Evolutionary conservation across 2,888 invertebrate genomes (phyloP).

Genomic region (Tinea semifulvella): DNA sequence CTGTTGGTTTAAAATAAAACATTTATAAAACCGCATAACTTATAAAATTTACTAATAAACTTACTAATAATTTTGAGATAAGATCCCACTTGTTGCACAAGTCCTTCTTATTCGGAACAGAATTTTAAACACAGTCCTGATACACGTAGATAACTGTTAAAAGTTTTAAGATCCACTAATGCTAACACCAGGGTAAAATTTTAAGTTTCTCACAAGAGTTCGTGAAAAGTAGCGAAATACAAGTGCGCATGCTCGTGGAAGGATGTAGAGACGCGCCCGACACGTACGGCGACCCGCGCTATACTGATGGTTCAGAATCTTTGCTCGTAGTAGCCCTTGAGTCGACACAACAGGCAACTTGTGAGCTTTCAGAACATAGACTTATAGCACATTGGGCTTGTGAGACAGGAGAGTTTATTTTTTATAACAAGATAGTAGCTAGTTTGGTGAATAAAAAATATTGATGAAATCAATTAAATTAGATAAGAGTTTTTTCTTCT

Average conservation of each 20-base stretch:
- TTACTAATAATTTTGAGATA: constrained; percentile 25
- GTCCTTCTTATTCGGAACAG: constrained; percentile 11
- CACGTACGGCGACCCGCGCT: constrained; percentile 44
- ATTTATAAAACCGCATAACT: constrained; percentile 1
- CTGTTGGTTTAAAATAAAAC: not conserved
- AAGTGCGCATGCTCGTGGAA: not conserved
- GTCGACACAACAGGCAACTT: constrained; percentile 53
- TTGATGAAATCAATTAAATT: no score
- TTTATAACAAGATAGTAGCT: no score
- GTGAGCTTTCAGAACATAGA: constrained; percentile 55
- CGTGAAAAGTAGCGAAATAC: constrained; percentile 9
- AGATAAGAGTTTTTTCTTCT: no score
- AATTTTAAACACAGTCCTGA: not conserved
- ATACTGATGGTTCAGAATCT: constrained; percentile 58
- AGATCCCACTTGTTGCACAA: constrained; percentile 25
- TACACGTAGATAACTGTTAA: not conserved
- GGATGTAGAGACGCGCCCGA: constrained; percentile 34
- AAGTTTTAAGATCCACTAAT: not conserved
- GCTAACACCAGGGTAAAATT: not conserved
- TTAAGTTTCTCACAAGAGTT: constrained; percentile 6
- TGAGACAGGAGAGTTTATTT: no score
- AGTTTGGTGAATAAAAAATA: no score
- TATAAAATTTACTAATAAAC: constrained; percentile 14
- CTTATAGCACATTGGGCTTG: no score
- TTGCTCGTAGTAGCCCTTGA: constrained; percentile 48